Base-by-base conservation (phyloP, 2,797 vertebrate species). In the Gobio occitaniae region DNA sequence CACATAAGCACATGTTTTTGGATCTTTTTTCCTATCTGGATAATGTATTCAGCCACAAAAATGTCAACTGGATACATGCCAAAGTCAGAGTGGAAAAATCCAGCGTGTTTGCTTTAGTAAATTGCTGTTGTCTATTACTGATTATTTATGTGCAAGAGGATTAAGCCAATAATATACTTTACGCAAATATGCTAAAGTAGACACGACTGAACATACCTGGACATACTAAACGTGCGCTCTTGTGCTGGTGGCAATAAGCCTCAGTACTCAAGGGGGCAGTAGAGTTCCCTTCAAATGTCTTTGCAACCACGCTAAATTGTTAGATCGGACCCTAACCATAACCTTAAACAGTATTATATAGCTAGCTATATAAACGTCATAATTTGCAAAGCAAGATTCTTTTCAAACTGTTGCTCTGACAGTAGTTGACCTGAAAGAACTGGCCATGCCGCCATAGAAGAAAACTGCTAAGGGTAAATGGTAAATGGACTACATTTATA, bases 111-210 rank as follows among this genome's bases (percentile, higher is more conserved):
- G 65, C 38, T 78, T 32, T 78, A 36, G 74, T 56, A 29, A 69
- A 69, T 78, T 78, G 63, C 72, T 84, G 65, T 78, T 29, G 48
- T 56, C 47, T 50, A 12, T 59, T 32, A 16, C 38, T 29, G 25
- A 63, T 32, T 74, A 74, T 21, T 63, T 82, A 10, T 82, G 41
- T 72, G 41, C 61, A 80, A 78, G 11, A 66, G 63, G 29, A 66
- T 80, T 68, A 80, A 80, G 41, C 29, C 50, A 71, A 38, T 7
- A 69, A 81, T 54, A 81, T 56, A 38, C 52, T 70, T 56, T 54
- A 19, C 12, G 15, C 63, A 80, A 56, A 81, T 52, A 59, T 71
- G 19, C 17, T 17, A 50, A 38, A n/a, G 25, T 38, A 36, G 29
- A 66, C 4, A 2, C 2, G 12, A 25, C 19, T 71, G 12, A 44